A percentile compares a stretch with the other conserved stretches of the same genome.
These are phyloP conservation scores for Entomobrya proxima DNA, from an alignment of 2,888 invertebrate species.

Conservation along the genomic window DNA sequence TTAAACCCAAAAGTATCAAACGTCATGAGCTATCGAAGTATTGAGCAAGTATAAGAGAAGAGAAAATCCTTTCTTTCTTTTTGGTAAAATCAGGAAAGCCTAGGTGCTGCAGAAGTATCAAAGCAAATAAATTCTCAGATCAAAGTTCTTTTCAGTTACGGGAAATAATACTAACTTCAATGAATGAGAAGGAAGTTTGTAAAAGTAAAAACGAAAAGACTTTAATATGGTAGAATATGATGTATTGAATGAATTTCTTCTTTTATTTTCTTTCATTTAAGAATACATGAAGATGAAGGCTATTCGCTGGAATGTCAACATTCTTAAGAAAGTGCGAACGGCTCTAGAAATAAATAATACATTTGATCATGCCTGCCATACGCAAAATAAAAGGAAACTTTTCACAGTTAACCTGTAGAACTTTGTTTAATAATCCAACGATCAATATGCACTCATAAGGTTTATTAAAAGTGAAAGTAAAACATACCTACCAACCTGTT, in stretches of 20 bases:
- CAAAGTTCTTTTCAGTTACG: slow-evolving; percentile 5
- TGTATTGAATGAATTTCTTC: neutral
- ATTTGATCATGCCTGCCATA: no score
- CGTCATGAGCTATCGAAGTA: no score
- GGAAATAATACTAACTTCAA: neutral
- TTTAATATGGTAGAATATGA: neutral
- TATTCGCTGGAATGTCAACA: slow-evolving; percentile 14
- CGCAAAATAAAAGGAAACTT: neutral
- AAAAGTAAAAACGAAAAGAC: neutral
- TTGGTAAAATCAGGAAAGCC: neutral
- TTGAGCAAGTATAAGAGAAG: neutral
- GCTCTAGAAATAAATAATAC: neutral
- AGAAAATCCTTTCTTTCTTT: neutral
- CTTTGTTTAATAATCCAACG: slow-evolving; percentile 49
- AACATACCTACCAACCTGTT: neutral
- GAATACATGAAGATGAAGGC: neutral
- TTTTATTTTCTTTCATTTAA: neutral
- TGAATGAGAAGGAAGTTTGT: neutral
- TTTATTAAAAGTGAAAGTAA: slow-evolving; percentile 39
- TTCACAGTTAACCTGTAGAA: slow-evolving; percentile 17
- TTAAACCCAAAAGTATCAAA: no score
- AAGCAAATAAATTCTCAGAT: slow-evolving; percentile 9
- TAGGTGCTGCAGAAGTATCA: neutral
- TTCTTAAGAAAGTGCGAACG: neutral
- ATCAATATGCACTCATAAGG: slow-evolving; percentile 27